Base-by-base conservation (phyloP, 2,888 invertebrate species). In the Dolichopus griseipennis region DNA sequence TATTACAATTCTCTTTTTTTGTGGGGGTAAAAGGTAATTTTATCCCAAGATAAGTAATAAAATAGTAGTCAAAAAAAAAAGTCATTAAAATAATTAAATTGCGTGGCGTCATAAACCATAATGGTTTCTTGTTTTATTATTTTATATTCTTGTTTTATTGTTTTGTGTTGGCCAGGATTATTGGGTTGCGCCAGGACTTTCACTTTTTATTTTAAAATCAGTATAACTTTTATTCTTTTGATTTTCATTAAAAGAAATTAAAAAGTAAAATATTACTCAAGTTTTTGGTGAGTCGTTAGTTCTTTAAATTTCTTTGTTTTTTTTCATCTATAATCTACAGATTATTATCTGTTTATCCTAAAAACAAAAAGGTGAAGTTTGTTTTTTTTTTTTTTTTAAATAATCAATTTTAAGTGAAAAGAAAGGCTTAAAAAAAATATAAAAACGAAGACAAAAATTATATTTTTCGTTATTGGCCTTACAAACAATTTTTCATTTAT, bases 61-160 rank as follows among this genome's bases (percentile, higher is more conserved):
- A 27, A 27, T 27, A 27, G 27, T 27, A 27, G 5, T 27, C 27
- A 27, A 2, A 27, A 41, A 41, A 52, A 52, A 52, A 7, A 52
- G 52, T 52, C 52, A 52, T 52, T 52, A 52, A 52, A 52, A 52
- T 52, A 52, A 52, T 52, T 52, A 52, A 52, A 52, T 52, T 52
- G 52, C 52, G 52, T 52, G 52, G 52, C n/a, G 18, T 27, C 27
- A 27, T 27, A 5, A 27, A 27, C 27, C 27, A 27, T 27, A 27
- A 27, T 27, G 27, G 2, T 27, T 27, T 27, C 5, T n/a, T n/a
- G n/a, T 27, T 27, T 27, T 27, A 5, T 27, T 5, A 27, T 2
- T 27, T 27, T n/a, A n/a, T n/a, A n/a, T 27, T 27, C 27, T 5
- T 27, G 2, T 27, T 27, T 27, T n/a, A n/a, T n/a, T 27, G 2